Percentiles rank a stretch among this genome's conserved stretches.
Evolutionary conservation across 2,113 vertebrate species (phyloP).

Genomic region (Chlamydotis undulata): DNA sequence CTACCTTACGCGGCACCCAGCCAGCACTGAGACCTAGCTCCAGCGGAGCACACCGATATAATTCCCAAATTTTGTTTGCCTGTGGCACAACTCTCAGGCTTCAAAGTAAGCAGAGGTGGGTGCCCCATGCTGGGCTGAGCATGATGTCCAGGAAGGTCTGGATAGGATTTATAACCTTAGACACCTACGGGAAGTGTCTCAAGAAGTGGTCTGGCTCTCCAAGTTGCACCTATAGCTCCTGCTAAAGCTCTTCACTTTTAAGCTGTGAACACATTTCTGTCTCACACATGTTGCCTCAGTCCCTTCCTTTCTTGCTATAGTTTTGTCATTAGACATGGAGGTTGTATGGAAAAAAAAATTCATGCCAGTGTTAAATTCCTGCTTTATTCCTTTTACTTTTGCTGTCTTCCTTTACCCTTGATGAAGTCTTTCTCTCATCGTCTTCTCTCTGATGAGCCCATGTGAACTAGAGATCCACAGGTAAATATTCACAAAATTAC

Average conservation of each 20-base stretch:
- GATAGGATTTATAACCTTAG: background rate
- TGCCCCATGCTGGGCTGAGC: background rate
- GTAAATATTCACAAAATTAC: slow-evolving; percentile 45
- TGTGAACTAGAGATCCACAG: background rate
- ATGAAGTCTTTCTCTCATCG: background rate
- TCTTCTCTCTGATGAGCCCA: background rate
- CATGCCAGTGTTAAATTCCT: background rate
- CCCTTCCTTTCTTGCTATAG: background rate
- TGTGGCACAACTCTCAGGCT: background rate
- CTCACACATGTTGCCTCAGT: background rate
- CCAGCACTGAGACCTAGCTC: background rate
- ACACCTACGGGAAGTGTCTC: background rate
- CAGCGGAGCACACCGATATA: background rate
- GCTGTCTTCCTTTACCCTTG: slow-evolving; percentile 14
- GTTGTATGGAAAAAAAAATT: background rate
- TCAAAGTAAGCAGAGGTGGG: background rate
- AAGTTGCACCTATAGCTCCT: background rate
- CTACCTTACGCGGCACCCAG: background rate
- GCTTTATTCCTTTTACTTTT: background rate
- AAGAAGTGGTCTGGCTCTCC: background rate
- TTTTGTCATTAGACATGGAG: background rate
- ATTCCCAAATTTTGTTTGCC: background rate
- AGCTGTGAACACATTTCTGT: background rate
- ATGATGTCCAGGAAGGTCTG: background rate
- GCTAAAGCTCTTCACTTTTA: background rate